Percentiles rank a stretch among this genome's conserved stretches.
Evolutionary conservation across 2,113 vertebrate species (phyloP).

Genomic region (Nothocercus julius): DNA sequence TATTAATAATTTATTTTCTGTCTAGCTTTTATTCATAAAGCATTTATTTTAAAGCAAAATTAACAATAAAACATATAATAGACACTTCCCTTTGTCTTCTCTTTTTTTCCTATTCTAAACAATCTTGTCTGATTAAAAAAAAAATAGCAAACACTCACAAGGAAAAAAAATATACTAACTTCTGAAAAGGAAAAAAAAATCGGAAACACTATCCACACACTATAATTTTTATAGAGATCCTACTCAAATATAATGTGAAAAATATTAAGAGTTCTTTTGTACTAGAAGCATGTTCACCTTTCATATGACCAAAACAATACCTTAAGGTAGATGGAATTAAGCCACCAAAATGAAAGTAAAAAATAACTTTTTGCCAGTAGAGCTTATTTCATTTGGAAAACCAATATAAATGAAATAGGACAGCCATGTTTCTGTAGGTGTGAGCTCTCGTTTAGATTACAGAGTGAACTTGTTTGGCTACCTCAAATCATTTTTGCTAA

Average conservation of each 20-base stretch:
- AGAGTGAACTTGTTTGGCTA: neutral
- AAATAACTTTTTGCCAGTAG: neutral
- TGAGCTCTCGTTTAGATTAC: neutral
- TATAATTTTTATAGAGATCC: neutral
- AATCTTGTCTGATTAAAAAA: neutral
- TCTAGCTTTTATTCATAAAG: neutral
- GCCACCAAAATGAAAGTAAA: neutral
- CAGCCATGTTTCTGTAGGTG: neutral
- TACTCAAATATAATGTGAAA: neutral
- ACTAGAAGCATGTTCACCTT: neutral
- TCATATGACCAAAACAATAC: neutral
- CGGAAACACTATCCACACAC: neutral
- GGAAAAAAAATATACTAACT: neutral
- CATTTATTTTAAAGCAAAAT: neutral
- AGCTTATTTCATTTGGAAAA: neutral
- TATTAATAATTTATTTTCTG: neutral
- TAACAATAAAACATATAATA: neutral
- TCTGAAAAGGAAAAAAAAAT: neutral
- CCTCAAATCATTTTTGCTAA: neutral
- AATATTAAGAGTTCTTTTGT: neutral
- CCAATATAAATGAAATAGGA: neutral
- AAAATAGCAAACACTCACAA: fast-evolving
- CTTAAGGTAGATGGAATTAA: neutral
- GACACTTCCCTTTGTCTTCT: neutral
- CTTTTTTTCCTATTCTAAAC: neutral